phyloP scores from a whole-genome alignment of 2,797 vertebrate species.

The Brachyalestes nurse region DNA sequence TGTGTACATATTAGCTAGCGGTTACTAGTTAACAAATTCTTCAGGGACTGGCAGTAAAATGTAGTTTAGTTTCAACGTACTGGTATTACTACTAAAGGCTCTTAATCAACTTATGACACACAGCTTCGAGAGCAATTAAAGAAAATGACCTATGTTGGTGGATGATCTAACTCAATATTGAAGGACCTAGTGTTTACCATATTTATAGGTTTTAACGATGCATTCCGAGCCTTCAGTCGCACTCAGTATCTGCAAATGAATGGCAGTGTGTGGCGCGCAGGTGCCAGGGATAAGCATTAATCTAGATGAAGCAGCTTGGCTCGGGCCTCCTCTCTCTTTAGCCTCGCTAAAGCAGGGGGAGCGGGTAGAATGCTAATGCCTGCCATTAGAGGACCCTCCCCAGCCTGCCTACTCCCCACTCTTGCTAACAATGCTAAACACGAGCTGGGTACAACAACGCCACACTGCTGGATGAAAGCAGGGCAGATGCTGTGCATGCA shows the following conservation, averaged over 20 bases:
- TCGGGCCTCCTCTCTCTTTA: conserved; percentile 76
- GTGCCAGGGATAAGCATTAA: conserved; percentile 77
- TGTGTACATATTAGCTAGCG: no score
- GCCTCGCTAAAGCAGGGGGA: conserved; percentile 69
- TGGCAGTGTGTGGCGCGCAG: conserved; percentile 71
- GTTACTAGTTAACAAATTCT: no score
- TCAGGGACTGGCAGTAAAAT: no score
- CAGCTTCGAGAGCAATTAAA: no score
- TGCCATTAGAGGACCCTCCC: conserved; percentile 49
- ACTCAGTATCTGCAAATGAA: conserved; percentile 74
- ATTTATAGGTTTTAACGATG: not conserved
- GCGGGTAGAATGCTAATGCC: conserved; percentile 73
- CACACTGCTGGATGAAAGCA: conserved; percentile 57
- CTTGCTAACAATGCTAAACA: conserved; percentile 65
- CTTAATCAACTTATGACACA: no score
- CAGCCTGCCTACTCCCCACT: conserved; percentile 34
- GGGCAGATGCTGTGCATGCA: conserved; percentile 69
- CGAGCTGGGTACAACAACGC: conserved; percentile 58
- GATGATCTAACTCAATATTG: no score
- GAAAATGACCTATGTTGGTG: no score
- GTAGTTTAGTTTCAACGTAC: no score
- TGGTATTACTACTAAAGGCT: no score
- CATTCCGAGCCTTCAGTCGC: conserved; percentile 5
- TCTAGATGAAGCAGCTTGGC: conserved; percentile 72
- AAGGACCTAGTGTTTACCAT: not conserved